These are phyloP conservation scores for Ficedula albicollis DNA, from an alignment of 2,797 vertebrate genomes.

Conservation along the genomic window DNA sequence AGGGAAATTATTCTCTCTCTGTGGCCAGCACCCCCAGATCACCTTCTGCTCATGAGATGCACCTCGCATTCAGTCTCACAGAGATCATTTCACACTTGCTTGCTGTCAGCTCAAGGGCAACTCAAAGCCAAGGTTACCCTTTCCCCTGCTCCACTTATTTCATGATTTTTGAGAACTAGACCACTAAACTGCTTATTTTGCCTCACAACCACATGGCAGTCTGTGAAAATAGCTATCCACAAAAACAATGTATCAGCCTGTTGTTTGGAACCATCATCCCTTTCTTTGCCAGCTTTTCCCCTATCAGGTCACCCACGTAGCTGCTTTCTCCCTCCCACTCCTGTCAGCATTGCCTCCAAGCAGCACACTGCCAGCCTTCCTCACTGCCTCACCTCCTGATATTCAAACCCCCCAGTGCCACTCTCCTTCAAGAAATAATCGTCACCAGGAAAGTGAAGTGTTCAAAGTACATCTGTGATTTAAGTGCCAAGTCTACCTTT, in stretches of 20 bases:
- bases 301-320: accelerated
- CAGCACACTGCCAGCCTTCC: background rate
- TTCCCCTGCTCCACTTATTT: background rate
- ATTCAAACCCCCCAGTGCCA: background rate
- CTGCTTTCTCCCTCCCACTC: background rate
- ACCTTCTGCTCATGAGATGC: background rate
- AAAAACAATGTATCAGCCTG: background rate
- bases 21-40: background rate
- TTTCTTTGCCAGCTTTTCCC: background rate
- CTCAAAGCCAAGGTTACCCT: background rate
- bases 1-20: background rate
- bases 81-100: background rate
- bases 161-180: background rate
- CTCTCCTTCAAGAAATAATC: background rate
- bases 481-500: background rate
- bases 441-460: background rate
- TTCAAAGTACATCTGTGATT: background rate
- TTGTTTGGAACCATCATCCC: background rate
- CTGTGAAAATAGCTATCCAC: background rate
- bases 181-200: background rate
- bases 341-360: background rate
- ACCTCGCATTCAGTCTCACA: background rate
- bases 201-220: background rate
- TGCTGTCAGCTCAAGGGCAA: background rate
- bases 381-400: background rate